Evolutionary conservation across 92 coral and sea anemone species (phyloP), one percentile per base, ranked within the genome.

Genomic region (Siderastrea siderea): DNA sequence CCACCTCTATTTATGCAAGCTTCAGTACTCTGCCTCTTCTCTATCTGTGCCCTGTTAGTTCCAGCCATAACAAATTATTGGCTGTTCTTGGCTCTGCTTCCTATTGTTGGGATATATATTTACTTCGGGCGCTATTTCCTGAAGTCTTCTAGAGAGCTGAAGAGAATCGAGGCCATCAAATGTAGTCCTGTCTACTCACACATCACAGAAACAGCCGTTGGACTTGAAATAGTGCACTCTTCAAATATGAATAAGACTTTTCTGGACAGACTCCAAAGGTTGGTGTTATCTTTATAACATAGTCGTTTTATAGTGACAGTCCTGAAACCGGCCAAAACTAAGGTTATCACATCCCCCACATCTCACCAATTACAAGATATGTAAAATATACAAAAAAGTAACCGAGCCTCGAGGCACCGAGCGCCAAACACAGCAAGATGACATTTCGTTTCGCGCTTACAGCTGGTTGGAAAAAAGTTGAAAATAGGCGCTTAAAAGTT

Each of bases 141-240:
- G 63, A 86, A 90, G 73, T 83, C 96, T 13, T 83, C 85, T 2
- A 77, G 96, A 46, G 93, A 93, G 74, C 81, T 93, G 15, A 89
- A 93, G 86, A 87, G 95, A 68, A 55, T 93, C 1, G 95, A 93
- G 75, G 78, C 95, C 47, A 73, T 81, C 13, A 72, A 91, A 17
- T 91, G 95, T 67, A 93, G 95, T 67, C 90, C 95, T 49, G 82
- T 93, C 57, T 93, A 89, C 65, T 83, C 95, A 38, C 95, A 93
- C 75, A 65, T 93, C 67, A 77, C 91, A n/a, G 95, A 91, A 51
- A 93, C 95, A 15, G 73, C 89, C 12, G 75, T 71, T 57, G 95
- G 95, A 8, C 69, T 93, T 64, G 87, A 82, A 62, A 82, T 88
- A 15, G 90, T 93, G 44, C 92, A 90, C n/a, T 83, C 91, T 13